Evolutionary conservation across 2,113 vertebrate species (phyloP).

Genomic region (Brachirus orientalis): DNA sequence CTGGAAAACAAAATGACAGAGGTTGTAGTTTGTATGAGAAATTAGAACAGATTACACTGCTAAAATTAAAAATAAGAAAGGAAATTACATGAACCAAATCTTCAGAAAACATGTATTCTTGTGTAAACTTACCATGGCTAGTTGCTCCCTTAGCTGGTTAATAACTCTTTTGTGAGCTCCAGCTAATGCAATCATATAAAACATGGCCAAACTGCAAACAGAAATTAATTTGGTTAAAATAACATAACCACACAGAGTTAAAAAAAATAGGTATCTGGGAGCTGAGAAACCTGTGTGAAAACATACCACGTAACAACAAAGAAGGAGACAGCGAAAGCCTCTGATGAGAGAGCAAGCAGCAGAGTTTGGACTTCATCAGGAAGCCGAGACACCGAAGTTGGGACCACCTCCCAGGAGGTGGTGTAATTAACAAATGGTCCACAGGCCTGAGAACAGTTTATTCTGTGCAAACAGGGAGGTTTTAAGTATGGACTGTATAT

Average conservation of each 20-base stretch:
- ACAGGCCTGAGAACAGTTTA: conserved; percentile 89
- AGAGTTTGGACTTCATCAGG: conserved; percentile 71
- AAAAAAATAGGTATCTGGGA: not conserved
- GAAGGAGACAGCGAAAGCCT: conserved; percentile 92
- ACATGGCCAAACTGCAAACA: conserved; percentile 88
- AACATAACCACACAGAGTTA: not conserved
- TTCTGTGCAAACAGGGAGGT: conserved; percentile 73
- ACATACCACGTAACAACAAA: conserved; percentile 91
- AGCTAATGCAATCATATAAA: conserved; percentile 92
- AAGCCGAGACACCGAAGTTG: conserved; percentile 73
- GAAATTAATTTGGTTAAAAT: not conserved
- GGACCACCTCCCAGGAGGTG: conserved; percentile 88
- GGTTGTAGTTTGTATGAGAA: not conserved
- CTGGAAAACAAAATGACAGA: conserved; percentile 66
- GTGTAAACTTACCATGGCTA: conserved; percentile 86
- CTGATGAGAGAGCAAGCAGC: conserved; percentile 84
- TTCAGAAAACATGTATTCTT: not conserved
- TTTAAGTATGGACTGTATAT: too few relatives aligned
- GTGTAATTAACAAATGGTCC: conserved; percentile 89
- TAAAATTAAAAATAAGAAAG: not conserved
- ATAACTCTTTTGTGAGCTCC: conserved; percentile 91
- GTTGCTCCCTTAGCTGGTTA: conserved; percentile 89
- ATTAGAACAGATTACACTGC: not conserved
- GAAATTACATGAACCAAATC: not conserved
- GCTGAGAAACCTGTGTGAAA: not conserved